A percentile compares a stretch with the other conserved stretches of the same genome.
These are phyloP conservation scores for Exephanes ischioxanthus DNA, from an alignment of 2,888 invertebrate genomes.

Conservation along the genomic window DNA sequence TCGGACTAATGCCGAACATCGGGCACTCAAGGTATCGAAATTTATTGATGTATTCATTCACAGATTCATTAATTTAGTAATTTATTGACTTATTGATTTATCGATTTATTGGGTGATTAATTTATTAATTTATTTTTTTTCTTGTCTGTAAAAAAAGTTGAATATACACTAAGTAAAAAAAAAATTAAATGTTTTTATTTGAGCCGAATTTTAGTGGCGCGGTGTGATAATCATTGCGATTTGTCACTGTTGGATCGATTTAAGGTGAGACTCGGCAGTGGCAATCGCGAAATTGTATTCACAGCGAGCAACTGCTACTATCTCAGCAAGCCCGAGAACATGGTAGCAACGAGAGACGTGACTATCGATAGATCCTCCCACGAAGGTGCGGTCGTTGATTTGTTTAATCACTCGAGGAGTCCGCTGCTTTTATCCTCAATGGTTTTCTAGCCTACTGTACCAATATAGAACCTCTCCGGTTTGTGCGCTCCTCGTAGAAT, in stretches of 20 bases:
- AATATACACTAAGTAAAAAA: too few species aligned
- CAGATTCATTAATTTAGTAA: background rate
- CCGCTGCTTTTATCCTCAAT: constrained; percentile 41
- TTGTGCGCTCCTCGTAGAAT: constrained; percentile 67
- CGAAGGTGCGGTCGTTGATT: constrained; percentile 72
- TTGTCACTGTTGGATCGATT: constrained; percentile 16
- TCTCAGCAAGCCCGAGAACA: constrained; percentile 70
- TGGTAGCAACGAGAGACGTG: constrained; percentile 70
- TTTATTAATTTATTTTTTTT: background rate
- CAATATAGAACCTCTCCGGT: background rate
- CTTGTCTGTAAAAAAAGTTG: background rate
- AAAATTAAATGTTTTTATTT: too few species aligned
- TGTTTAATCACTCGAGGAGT: constrained; percentile 59
- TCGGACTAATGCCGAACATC: constrained; percentile 67
- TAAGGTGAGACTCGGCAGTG: constrained; percentile 69
- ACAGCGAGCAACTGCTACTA: constrained; percentile 72
- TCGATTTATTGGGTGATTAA: background rate
- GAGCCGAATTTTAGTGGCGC: too few species aligned
- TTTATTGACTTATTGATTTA: background rate
- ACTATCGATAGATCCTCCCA: constrained; percentile 76
- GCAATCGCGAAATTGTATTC: constrained; percentile 68
- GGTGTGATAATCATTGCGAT: constrained; percentile 6
- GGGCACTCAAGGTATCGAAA: constrained; percentile 71
- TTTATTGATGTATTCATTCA: background rate
- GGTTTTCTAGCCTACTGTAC: constrained; percentile 30